Evolutionary conservation across 2,888 invertebrate genomes (phyloP).

Genomic region (Ophraella communa): DNA sequence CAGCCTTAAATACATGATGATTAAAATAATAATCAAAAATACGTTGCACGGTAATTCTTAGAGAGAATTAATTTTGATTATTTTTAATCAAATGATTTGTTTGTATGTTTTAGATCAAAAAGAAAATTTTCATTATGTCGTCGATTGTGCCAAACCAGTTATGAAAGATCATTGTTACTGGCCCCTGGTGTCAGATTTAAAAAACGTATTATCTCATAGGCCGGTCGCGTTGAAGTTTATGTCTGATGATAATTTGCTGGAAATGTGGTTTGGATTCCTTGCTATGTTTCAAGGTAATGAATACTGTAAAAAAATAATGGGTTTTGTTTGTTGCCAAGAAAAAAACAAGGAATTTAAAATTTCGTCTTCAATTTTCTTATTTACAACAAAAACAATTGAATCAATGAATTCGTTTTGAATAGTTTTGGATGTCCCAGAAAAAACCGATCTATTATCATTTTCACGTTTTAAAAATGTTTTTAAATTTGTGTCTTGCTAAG

Average conservation of each 20-base stretch:
- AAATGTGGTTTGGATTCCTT: slow-evolving; percentile 95
- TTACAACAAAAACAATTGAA: too few species aligned
- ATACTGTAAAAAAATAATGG: too few species aligned
- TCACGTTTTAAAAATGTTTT: too few species aligned
- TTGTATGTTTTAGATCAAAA: slow-evolving; percentile 65
- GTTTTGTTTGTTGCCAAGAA: too few species aligned
- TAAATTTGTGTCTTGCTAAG: too few species aligned
- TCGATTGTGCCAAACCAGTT: slow-evolving; percentile 88
- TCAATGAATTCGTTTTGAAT: too few species aligned
- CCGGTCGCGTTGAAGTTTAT: slow-evolving; percentile 91
- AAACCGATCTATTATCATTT: too few species aligned
- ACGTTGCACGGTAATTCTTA: slow-evolving; percentile 77
- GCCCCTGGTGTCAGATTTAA: slow-evolving; percentile 96
- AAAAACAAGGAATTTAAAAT: too few species aligned
- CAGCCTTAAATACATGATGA: slow-evolving; percentile 91
- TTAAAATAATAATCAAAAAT: slow-evolving; percentile 85
- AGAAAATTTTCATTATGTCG: slow-evolving; percentile 87
- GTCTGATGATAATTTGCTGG: slow-evolving; percentile 85
- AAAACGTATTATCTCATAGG: slow-evolving; percentile 92
- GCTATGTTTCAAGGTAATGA: slow-evolving; percentile 93
- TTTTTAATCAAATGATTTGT: not conserved
- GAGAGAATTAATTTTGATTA: not conserved
- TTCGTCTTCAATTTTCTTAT: too few species aligned
- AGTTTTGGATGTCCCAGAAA: too few species aligned
- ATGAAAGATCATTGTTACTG: slow-evolving; percentile 99